phyloP scores from a whole-genome alignment of 2,888 invertebrate species.

The Ischnus inquisitorius region DNA sequence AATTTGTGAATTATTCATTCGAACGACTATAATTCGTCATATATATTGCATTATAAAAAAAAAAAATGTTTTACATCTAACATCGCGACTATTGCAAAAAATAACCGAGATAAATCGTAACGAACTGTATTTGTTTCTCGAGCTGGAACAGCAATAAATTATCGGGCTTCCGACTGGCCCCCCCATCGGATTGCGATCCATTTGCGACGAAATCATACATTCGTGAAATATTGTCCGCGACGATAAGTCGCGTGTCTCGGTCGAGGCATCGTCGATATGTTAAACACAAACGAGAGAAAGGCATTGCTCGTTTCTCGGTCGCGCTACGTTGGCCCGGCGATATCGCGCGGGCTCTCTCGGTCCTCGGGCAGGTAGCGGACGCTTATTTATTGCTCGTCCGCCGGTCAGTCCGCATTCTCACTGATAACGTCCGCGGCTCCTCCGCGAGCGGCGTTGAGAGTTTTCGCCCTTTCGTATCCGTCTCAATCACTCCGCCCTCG shows the following conservation, averaged over 20 bases:
- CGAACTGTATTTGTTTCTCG: slow-evolving; percentile 10
- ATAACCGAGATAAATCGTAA: slow-evolving; percentile 16
- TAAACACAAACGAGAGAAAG: slow-evolving; percentile 59
- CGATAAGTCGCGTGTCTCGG: slow-evolving; percentile 23
- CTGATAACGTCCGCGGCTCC: slow-evolving; percentile 71
- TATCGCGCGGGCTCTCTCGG: slow-evolving; percentile 57
- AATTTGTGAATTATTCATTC: no score
- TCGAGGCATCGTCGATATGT: slow-evolving; percentile 45
- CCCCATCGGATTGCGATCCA: background rate
- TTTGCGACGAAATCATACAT: slow-evolving; percentile 36
- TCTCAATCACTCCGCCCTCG: slow-evolving; percentile 71
- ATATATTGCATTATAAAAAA: no score
- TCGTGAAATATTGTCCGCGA: slow-evolving; percentile 36
- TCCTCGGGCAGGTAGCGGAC: slow-evolving; percentile 64
- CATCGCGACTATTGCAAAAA: background rate
- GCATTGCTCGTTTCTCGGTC: slow-evolving; percentile 38
- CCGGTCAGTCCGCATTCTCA: slow-evolving; percentile 77
- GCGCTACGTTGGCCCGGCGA: slow-evolving; percentile 60
- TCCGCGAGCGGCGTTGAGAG: slow-evolving; percentile 50
- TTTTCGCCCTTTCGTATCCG: slow-evolving; percentile 72
- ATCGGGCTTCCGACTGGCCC: background rate
- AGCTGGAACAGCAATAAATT: slow-evolving; percentile 34
- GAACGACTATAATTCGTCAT: no score
- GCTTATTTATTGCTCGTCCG: slow-evolving; percentile 76
- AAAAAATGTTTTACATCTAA: no score